These are phyloP conservation scores for Oreocharis arfaki DNA, from an alignment of 2,113 vertebrate species.

Conservation along the genomic window DNA sequence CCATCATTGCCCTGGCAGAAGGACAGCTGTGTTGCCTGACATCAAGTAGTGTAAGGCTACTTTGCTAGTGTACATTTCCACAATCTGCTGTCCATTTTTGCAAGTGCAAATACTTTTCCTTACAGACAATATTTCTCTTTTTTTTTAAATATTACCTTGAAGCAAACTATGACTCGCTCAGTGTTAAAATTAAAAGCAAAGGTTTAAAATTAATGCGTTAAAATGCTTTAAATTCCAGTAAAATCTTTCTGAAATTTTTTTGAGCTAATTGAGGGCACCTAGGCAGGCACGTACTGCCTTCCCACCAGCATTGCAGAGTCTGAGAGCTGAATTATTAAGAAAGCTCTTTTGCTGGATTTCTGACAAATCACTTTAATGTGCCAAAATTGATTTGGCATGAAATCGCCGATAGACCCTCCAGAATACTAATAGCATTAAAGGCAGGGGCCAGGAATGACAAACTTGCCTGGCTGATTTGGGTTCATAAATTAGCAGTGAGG, in stretches of 20 bases:
- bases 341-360: constrained; percentile 49
- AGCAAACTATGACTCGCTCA: background rate
- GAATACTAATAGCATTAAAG: constrained; percentile 39
- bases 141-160: background rate
- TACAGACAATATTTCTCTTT: background rate
- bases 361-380: constrained; percentile 53
- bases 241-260: constrained; percentile 7
- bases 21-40: background rate
- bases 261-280: background rate
- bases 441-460: constrained; percentile 11
- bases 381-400: constrained; percentile 60
- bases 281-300: background rate
- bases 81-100: background rate
- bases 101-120: background rate
- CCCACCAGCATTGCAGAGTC: background rate
- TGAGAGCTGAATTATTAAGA: constrained; percentile 44
- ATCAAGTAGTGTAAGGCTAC: background rate
- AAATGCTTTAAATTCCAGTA: background rate
- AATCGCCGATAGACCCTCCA: constrained; percentile 7
- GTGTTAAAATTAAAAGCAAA: background rate
- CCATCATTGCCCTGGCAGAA: background rate
- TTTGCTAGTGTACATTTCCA: background rate
- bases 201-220: background rate
- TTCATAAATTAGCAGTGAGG: background rate
- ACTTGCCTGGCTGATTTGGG: background rate